phyloP scores from a whole-genome alignment of 2,888 invertebrate genomes.

The Chesias legatella region DNA sequence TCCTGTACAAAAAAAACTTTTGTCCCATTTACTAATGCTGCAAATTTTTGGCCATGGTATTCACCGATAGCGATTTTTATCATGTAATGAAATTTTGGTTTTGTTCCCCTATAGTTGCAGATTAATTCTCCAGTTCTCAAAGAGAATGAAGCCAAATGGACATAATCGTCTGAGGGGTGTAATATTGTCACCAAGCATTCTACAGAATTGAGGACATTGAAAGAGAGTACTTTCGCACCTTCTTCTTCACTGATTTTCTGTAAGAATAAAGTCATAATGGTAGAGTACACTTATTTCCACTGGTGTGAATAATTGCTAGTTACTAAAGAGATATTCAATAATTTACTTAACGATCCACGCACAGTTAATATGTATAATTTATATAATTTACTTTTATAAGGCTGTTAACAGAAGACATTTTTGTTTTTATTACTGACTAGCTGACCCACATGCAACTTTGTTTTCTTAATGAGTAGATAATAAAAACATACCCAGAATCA shows the following conservation, averaged over 20 bases:
- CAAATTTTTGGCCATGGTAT: slow-evolving; percentile 60
- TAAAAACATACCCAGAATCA: no score
- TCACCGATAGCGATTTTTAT: slow-evolving; percentile 60
- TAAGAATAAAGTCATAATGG: slow-evolving; percentile 24
- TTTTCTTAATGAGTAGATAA: no score
- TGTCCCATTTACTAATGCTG: slow-evolving; percentile 63
- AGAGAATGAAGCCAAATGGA: slow-evolving; percentile 47
- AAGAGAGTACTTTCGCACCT: slow-evolving; percentile 49
- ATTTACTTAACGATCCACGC: no score
- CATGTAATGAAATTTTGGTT: slow-evolving; percentile 37
- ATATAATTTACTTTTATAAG: no score
- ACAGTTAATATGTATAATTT: no score
- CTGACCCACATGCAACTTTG: no score
- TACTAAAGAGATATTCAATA: no score
- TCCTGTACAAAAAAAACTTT: slow-evolving; percentile 59
- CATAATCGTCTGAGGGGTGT: slow-evolving; percentile 15
- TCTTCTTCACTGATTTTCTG: slow-evolving; percentile 55
- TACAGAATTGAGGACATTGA: slow-evolving; percentile 57
- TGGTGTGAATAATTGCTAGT: no score
- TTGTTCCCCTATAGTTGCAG: slow-evolving; percentile 14
- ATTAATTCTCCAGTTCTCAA: slow-evolving; percentile 48
- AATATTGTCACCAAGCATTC: slow-evolving; percentile 56
- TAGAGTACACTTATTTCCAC: no score
- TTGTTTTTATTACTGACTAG: no score
- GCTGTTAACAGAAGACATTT: no score